Evolutionary conservation across 2,797 vertebrate species (phyloP).

Genomic region (Amblyopsis hoosieri): DNA sequence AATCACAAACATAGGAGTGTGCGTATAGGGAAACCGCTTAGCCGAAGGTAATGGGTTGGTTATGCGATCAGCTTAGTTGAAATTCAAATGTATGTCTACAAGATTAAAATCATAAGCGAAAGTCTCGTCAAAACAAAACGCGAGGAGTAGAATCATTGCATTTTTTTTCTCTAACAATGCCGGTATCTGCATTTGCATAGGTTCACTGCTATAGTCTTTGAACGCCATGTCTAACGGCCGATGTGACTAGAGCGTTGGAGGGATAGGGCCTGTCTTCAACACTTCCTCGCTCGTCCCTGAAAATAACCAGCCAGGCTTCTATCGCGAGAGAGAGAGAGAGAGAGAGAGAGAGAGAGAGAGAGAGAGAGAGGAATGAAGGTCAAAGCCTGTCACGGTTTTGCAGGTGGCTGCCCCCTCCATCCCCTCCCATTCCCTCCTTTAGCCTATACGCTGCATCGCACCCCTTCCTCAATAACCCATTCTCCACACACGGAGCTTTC

Average conservation of each 20-base stretch:
- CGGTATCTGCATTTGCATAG: constrained; percentile 93
- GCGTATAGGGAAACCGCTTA: constrained; percentile 42
- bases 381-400: constrained; percentile 88
- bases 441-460: constrained; percentile 9
- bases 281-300: constrained; percentile 72
- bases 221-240: constrained; percentile 86
- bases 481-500: constrained; percentile 69
- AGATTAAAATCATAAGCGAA: constrained; percentile 80
- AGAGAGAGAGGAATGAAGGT: constrained; percentile 84
- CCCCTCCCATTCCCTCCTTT: not conserved
- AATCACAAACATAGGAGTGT: constrained; percentile 39
- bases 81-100: constrained; percentile 52
- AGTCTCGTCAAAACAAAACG: constrained; percentile 58
- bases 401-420: constrained; percentile 84
- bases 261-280: constrained; percentile 77
- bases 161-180: constrained; percentile 84
- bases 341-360: constrained; percentile 18
- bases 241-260: constrained; percentile 77
- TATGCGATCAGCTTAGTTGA: constrained; percentile 39
- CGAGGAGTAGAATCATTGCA: constrained; percentile 70
- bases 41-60: constrained; percentile 33
- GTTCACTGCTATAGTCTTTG: constrained; percentile 87
- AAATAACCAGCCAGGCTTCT: constrained; percentile 61
- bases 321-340: constrained; percentile 16
- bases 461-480: constrained; percentile 66